These are phyloP conservation scores for Aplysia californica DNA, from an alignment of 1,140 invertebrate genomes.

Conservation along the genomic window DNA sequence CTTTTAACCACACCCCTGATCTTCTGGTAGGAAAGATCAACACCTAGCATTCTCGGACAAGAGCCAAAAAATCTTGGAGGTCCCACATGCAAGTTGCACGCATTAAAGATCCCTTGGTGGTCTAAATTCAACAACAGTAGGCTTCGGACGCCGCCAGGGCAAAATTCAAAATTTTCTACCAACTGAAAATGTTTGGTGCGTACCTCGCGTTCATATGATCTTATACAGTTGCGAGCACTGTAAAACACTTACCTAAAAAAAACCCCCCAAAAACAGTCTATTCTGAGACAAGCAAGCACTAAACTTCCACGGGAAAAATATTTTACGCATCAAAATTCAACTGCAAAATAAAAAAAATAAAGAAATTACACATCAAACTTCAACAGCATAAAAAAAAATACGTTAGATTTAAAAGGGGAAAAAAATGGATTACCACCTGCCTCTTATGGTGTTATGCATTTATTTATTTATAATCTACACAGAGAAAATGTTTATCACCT, in stretches of 20 bases:
- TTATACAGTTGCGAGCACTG: background rate
- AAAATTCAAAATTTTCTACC: too few species aligned
- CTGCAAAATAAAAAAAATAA: background rate
- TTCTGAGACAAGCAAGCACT: background rate
- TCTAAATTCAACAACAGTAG: too few species aligned
- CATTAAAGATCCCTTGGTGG: too few species aligned
- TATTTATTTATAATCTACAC: background rate
- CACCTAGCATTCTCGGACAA: too few species aligned
- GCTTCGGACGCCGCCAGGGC: too few species aligned
- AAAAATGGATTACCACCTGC: background rate
- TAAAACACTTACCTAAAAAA: background rate
- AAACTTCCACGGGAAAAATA: background rate
- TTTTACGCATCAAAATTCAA: background rate
- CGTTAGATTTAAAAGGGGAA: background rate
- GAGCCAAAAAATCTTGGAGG: too few species aligned
- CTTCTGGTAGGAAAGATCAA: too few species aligned
- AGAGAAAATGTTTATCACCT: slow-evolving; percentile 28
- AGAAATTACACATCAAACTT: background rate
- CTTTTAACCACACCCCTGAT: too few species aligned
- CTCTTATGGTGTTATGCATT: background rate
- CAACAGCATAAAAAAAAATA: background rate
- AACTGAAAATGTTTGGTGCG: too few species aligned
- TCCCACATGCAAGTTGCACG: too few species aligned
- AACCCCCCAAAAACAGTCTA: background rate
- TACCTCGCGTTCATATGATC: background rate